Base-by-base conservation (phyloP, 2,113 vertebrate genomes). In the Charadrius vociferus region DNA sequence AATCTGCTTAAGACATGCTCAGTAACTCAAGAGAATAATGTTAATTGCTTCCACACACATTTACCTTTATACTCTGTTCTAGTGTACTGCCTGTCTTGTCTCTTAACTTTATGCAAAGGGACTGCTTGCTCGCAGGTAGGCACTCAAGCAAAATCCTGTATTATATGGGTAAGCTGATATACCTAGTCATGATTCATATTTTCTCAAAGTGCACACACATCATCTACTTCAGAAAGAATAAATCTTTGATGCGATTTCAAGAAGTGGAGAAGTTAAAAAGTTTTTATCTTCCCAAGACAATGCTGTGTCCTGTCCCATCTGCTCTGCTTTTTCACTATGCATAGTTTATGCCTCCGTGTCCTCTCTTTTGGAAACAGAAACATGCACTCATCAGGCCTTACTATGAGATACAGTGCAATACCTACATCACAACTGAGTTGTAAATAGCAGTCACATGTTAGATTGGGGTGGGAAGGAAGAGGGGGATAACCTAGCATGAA, bases 271-370 rank as follows among this genome's bases (percentile, higher is more conserved):
- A 85, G 15, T 45, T 49, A 6, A n/a, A 22, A 59, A 74, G 15
- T 41, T 90, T 75, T 79, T 12, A 61, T 36, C 26, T 70, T 86
- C 24, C 19, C 49, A 81, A 53, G 34, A 66, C 41, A 90, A 45
- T 22, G 58, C 19, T 55, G 11, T 13, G 12, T 32, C 16, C 47
- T 52, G 36, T 41, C 24, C 27, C 27, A 82, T 6, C 3, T 11
- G 2, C 9, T 8, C 15, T 4, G 3, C 66, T 86, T 86, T 86
- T 90, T 47, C 32, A 32, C 15, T 37, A 27, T 1, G 7, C 2
- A 4, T 11, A 71, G 41, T 11, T 88, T 6, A n/a, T 55, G 34
- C 20, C 37, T 77, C 45, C 0, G 0, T 1, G 2, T 21, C n/a
- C 58, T 19, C 39, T 43, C 29, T 61, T 68, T n/a, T 4, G 1